These are phyloP conservation scores for Amphipyra tragopoginis DNA, from an alignment of 2,888 invertebrate genomes.

Conservation along the genomic window DNA sequence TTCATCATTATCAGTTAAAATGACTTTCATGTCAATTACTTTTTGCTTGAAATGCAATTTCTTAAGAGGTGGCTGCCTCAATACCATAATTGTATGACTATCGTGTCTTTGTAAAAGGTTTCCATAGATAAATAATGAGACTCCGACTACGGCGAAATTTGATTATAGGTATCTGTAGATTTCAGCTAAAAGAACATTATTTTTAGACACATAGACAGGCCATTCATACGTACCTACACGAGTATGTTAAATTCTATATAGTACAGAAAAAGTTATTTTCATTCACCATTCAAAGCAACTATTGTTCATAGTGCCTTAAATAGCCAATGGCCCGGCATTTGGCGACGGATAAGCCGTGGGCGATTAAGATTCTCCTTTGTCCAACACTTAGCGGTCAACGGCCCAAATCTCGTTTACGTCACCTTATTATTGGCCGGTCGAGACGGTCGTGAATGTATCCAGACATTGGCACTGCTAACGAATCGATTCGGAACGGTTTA, in stretches of 20 bases:
- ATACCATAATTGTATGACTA: background rate
- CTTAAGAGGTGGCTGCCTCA: background rate
- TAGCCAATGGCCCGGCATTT: conserved; percentile 25
- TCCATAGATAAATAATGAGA: too few relatives aligned
- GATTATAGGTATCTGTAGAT: too few relatives aligned
- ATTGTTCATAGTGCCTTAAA: conserved; percentile 22
- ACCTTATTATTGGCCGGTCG: conserved; percentile 71
- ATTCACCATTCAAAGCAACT: conserved; percentile 9
- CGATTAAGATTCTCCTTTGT: conserved; percentile 72
- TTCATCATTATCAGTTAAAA: conserved; percentile 13
- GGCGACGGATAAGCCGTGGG: conserved; percentile 52
- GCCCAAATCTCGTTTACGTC: conserved; percentile 78
- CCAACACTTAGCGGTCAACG: conserved; percentile 74
- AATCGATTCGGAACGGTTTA: conserved; percentile 80
- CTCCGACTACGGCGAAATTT: too few relatives aligned
- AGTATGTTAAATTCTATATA: background rate
- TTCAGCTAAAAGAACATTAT: too few relatives aligned
- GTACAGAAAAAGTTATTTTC: conserved; percentile 4
- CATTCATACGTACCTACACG: too few relatives aligned
- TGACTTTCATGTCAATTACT: conserved; percentile 43
- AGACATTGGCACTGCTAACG: conserved; percentile 74
- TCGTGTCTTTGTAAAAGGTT: too few relatives aligned
- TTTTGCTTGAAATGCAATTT: conserved; percentile 42
- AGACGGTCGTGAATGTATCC: conserved; percentile 72
- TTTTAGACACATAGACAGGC: too few relatives aligned